These are phyloP conservation scores for Acinonyx jubatus DNA, from an alignment of 2,113 vertebrate genomes.

Conservation along the genomic window DNA sequence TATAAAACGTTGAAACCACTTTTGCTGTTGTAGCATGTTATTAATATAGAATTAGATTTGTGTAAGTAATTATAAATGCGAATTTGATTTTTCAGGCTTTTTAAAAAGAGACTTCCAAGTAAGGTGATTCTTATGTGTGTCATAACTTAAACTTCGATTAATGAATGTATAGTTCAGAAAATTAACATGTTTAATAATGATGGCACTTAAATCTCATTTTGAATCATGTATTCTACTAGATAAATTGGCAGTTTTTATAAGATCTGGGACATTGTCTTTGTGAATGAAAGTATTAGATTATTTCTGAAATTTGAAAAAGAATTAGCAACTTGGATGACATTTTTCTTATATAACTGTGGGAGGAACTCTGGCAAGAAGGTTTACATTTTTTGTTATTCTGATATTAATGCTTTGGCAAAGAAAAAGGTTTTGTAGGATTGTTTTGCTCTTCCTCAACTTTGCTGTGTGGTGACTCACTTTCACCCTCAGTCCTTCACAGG, in stretches of 20 bases:
- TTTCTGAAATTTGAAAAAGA: slow-evolving; percentile 35
- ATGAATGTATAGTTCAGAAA: slow-evolving; percentile 9
- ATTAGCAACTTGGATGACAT: background rate
- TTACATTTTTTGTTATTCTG: background rate
- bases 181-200: background rate
- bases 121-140: background rate
- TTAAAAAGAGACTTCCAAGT: background rate
- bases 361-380: background rate
- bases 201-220: slow-evolving; percentile 1
- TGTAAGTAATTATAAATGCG: background rate
- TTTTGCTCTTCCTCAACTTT: background rate
- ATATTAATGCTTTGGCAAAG: background rate
- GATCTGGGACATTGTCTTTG: background rate
- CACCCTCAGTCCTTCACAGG: background rate
- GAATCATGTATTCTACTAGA: background rate
- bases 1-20: background rate
- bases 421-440: background rate
- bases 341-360: background rate
- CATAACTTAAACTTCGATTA: slow-evolving; percentile 21
- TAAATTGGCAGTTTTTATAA: slow-evolving; percentile 18
- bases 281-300: background rate
- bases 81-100: slow-evolving; percentile 28
- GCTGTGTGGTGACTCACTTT: background rate
- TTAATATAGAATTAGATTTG: background rate
- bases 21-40: slow-evolving; percentile 15